Evolutionary conservation across 2,888 invertebrate genomes (phyloP).

Genomic region (Archips xylosteana): DNA sequence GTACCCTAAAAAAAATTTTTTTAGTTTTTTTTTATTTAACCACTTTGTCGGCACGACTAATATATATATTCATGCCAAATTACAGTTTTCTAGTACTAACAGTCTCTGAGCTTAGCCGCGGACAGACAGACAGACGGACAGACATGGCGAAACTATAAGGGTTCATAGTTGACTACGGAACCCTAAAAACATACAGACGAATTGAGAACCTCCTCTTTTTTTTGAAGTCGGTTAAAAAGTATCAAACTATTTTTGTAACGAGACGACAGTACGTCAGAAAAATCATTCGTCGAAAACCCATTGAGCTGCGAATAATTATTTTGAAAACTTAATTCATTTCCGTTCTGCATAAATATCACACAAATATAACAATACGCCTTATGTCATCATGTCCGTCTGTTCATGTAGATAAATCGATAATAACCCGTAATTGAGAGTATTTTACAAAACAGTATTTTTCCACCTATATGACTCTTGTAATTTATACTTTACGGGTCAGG

Average conservation of each 20-base stretch:
- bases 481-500: background rate
- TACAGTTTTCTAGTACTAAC: too few species aligned
- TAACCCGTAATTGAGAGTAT: conserved; percentile 20
- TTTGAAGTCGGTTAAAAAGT: too few species aligned
- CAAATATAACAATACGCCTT: conserved; percentile 45
- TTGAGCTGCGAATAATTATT: conserved; percentile 52
- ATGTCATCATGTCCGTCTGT: conserved; percentile 50
- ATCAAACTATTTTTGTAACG: background rate
- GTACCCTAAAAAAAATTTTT: too few species aligned
- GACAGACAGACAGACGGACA: too few species aligned
- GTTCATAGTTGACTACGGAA: too few species aligned
- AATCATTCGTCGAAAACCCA: conserved; percentile 39
- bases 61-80: too few species aligned
- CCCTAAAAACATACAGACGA: too few species aligned
- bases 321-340: conserved; percentile 59
- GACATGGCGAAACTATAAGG: too few species aligned
- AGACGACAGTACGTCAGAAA: background rate
- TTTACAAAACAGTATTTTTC: background rate
- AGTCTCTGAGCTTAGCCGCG: too few species aligned
- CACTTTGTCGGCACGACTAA: too few species aligned
- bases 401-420: conserved; percentile 49
- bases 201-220: too few species aligned
- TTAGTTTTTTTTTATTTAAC: too few species aligned
- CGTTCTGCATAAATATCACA: conserved; percentile 39
- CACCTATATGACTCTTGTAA: background rate